Base-by-base conservation (phyloP, 2,888 invertebrate genomes). In the Shargacucullia verbasci region DNA sequence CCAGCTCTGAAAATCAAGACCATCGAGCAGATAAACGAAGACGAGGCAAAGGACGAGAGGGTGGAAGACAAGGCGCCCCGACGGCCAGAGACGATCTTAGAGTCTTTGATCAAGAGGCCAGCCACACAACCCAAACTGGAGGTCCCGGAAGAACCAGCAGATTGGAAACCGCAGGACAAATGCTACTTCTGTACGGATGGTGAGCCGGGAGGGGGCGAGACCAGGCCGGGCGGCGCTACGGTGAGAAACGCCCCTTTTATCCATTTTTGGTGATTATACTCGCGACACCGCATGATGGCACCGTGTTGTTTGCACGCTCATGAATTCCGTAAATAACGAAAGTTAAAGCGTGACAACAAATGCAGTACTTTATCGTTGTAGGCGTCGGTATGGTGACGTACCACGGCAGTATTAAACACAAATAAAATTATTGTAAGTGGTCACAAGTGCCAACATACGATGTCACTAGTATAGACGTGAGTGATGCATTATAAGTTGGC, bases 91-190 rank as follows among this genome's bases (percentile, higher is more conserved):
- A 95, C 95, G 12, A 95, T 95, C 39, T 82, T 94, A 77, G 95
- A 95, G 85, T 90, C 90, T 53, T 82, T 93, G 58, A 95, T 94
- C 79, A 95, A 94, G 80, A 77, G 94, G 73, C 92, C 91, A 9
- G 91, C 92, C 10, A 92, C 92, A 20, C 92, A 92, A 72, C 94
- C 92, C 33, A 93, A 92, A 69, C 65, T 93, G 73, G 92, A 92
- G 60, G 60, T 87, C 59, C 67, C 84, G 25, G 93, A 92, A 67
- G 91, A 92, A 65, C 95, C 95, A 46, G 87, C 94, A 85, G 97
- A 97, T 89, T 97, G 97, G 97, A 96, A 96, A 89, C 97, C 97
- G 79, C 95, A 96, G 88, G 96, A 96, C 88, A 97, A 97, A 95
- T 97, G 97, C 92, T 96, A 97, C 95, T 97, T 97, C 92, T 97